Evolutionary conservation across 2,113 vertebrate genomes (phyloP).

Genomic region (Panthera tigris): DNA sequence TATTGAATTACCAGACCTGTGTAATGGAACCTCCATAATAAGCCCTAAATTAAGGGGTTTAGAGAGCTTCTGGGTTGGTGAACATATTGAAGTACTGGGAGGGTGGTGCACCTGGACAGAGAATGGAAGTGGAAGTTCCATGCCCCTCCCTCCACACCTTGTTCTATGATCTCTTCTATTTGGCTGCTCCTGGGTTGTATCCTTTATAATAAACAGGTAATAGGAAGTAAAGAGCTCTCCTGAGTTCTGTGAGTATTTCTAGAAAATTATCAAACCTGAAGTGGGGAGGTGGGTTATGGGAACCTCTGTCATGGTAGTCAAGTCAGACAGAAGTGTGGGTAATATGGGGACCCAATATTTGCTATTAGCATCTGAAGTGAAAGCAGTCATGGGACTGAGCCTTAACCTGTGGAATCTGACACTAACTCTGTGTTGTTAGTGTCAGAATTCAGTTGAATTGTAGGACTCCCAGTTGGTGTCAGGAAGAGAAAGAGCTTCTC

Average conservation of each 20-base stretch:
- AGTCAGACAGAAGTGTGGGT: neutral
- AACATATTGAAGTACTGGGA: neutral
- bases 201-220: neutral
- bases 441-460: neutral
- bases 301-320: neutral
- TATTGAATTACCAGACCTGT: neutral
- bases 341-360: neutral
- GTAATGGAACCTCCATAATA: neutral
- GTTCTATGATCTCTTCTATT: neutral
- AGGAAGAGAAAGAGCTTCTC: neutral
- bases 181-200: neutral
- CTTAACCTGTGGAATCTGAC: neutral
- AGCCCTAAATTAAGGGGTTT: neutral
- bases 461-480: neutral
- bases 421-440: neutral
- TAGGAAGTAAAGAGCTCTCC: neutral
- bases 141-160: neutral
- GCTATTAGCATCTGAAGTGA: neutral
- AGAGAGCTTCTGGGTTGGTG: neutral
- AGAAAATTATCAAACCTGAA: neutral
- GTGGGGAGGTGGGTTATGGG: neutral
- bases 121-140: neutral
- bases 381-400: neutral
- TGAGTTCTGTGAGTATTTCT: neutral
- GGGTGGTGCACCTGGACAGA: neutral